Evolutionary conservation across 2,797 vertebrate species (phyloP).

Genomic region (Danio albolineatus): DNA sequence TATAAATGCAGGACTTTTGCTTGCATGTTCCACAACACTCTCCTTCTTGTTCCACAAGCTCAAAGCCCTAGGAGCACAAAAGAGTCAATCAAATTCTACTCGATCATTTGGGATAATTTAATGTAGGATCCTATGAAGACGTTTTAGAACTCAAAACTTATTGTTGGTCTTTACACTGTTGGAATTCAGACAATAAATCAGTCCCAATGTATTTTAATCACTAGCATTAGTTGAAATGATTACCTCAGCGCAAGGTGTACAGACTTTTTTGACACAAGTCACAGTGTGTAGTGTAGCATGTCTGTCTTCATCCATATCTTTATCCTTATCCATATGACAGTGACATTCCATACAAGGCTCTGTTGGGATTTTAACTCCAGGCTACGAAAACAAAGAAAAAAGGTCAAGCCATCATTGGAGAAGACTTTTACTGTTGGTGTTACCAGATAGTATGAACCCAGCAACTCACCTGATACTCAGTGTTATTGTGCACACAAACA

Average conservation of each 20-base stretch:
- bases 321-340: constrained; percentile 73
- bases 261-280: constrained; percentile 76
- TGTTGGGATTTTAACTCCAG: constrained; percentile 78
- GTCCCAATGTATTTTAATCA: neutral
- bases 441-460: neutral
- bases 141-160: neutral
- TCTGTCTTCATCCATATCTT: constrained; percentile 53
- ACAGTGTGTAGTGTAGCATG: constrained; percentile 75
- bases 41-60: constrained; percentile 62
- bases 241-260: constrained; percentile 78
- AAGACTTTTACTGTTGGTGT: neutral
- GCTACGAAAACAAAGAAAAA: constrained; percentile 69
- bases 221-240: neutral
- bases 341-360: constrained; percentile 79
- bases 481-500: constrained; percentile 76
- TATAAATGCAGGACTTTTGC: constrained; percentile 77
- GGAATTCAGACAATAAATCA: neutral
- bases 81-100: neutral
- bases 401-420: too few species aligned
- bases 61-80: constrained; percentile 77
- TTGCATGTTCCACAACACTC: constrained; percentile 86
- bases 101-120: neutral
- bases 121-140: neutral
- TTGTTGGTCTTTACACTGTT: neutral
- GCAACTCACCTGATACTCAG: constrained; percentile 76